Conservation (phyloP, 2,888 invertebrate species). For the Erynnis tages region DNA sequence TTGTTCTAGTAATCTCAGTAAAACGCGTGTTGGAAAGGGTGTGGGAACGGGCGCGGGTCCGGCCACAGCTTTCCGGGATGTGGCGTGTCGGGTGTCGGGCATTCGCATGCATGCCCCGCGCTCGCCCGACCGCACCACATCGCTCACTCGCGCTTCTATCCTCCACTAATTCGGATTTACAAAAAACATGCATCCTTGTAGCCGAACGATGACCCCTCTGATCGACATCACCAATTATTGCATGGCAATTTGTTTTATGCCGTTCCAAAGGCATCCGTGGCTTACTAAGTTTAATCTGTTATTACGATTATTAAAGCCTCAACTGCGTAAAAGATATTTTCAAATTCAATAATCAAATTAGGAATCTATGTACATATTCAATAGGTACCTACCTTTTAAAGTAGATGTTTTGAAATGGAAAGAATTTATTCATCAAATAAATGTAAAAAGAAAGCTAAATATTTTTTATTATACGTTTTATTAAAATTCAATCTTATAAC, state of each 20-base stretch:
- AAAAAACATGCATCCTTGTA: slow-evolving; percentile 26
- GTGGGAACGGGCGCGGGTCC: slow-evolving; percentile 39
- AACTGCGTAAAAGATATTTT: too few relatives aligned
- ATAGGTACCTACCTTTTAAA: too few relatives aligned
- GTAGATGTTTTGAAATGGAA: too few relatives aligned
- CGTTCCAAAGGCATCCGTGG: neutral
- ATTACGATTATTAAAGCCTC: too few relatives aligned
- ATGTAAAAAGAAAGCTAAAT: too few relatives aligned
- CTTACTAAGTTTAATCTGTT: neutral
- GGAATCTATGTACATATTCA: too few relatives aligned
- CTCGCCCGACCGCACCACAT: slow-evolving; percentile 52
- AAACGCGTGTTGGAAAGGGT: slow-evolving; percentile 9
- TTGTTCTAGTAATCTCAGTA: neutral
- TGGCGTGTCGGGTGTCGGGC: slow-evolving; percentile 67
- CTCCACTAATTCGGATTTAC: slow-evolving; percentile 32
- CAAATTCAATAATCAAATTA: too few relatives aligned
- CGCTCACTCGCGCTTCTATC: slow-evolving; percentile 56
- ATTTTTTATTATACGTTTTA: too few relatives aligned
- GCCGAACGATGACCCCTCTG: slow-evolving; percentile 22
- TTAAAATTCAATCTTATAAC: too few relatives aligned
- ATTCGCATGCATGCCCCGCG: slow-evolving; percentile 68
- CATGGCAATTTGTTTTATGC: slow-evolving; percentile 19
- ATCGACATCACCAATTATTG: slow-evolving; percentile 20
- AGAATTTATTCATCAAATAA: too few relatives aligned
- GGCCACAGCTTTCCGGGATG: slow-evolving; percentile 76